Evolutionary conservation across 2,113 vertebrate species (phyloP), one percentile per base, ranked within the genome.

Genomic region (Platycercus adscitus): DNA sequence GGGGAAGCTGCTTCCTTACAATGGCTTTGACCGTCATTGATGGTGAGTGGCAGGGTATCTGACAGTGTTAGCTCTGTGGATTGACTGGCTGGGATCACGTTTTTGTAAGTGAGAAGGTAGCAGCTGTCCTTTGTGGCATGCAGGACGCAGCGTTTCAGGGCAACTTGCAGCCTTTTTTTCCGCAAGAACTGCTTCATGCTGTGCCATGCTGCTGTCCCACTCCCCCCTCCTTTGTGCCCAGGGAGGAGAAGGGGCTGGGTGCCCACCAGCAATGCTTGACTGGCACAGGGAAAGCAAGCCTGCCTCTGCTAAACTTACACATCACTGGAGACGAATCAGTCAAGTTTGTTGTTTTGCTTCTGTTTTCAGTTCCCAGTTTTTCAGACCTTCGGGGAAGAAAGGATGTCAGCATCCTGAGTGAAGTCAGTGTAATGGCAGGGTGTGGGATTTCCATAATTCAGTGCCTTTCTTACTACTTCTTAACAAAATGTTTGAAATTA

Each of bases 51-150:
- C 91, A 87, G 77, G 86, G 70, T 43, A 24, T 92, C 73, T 81
- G 77, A 44, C 77, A 89, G 92, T 1, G 0, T 44, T 17, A 49
- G 61, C 25, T 39, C 86, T 89, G 77, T 13, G 9, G 76, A 71
- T 68, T 86, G 93, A 69, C 73, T 69, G 77, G 91, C 83, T 81
- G 77, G 83, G 95, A 86, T 96, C 95, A 94, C 37, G 50, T 64
- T 95, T 90, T 71, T 88, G 85, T 94, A 92, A 92, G 87, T 86
- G 89, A 96, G 96, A 95, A 95, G 91, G 95, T 90, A 95, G 89
- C 92, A 97, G 95, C 93, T 95, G 94, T 94, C 79, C 94, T 89
- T 90, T 81, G 82, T 94, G 96, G 93, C 89, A 94, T 60, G 92
- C 71, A 50, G 91, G 73, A 92, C 1, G 13, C 81, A 72, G 89